Evolutionary conservation across 2,888 invertebrate genomes (phyloP), one percentile per base, ranked within the genome.

Genomic region (Cylindroiulus punctatus): DNA sequence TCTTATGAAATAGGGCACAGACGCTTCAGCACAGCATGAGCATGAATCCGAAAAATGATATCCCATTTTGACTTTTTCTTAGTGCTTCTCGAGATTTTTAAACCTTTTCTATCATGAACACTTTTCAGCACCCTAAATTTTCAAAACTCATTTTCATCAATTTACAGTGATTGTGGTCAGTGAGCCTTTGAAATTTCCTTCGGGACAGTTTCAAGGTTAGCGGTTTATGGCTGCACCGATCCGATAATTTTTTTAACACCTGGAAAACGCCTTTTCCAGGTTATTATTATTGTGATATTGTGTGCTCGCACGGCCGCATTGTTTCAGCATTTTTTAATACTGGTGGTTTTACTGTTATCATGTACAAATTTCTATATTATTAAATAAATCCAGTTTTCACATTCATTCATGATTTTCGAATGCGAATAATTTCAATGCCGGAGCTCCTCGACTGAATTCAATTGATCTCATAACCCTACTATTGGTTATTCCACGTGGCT

Each of bases 361-460:
- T 57, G 19, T 47, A 47, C 47, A 47, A 47, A 86, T 44, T 87
- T 86, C 82, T 30, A 82, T 40, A 82, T 82, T 40, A 40, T 82
- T 82, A 22, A 82, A 57, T 57, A 57, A 57, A 57, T 57, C 57
- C 57, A 57, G 57, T 57, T 57, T 57, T 22, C 57, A 57, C n/a
- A 57, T 22, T 57, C 36, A 12, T 12, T 36, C 19, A n/a, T 8
- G 7, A 14, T 10, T 32, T 22, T 81, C 26, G 10, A 30, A 0
- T 84, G 86, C 86, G 1, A 65, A 44, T 44, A 44, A 44, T 44
- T 44, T 2, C 10, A 44, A 44, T 44, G 44, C 44, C 44, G 17
- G 17, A 44, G 8, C 14, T 44, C 44, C 44, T 44, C 3, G n/a
- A n/a, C n/a, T n/a, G n/a, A n/a, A n/a, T n/a, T n/a, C n/a, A n/a